These are phyloP conservation scores for Sinodicranocentrus sp. DNA, from an alignment of 2,888 invertebrate genomes.

Conservation along the genomic window DNA sequence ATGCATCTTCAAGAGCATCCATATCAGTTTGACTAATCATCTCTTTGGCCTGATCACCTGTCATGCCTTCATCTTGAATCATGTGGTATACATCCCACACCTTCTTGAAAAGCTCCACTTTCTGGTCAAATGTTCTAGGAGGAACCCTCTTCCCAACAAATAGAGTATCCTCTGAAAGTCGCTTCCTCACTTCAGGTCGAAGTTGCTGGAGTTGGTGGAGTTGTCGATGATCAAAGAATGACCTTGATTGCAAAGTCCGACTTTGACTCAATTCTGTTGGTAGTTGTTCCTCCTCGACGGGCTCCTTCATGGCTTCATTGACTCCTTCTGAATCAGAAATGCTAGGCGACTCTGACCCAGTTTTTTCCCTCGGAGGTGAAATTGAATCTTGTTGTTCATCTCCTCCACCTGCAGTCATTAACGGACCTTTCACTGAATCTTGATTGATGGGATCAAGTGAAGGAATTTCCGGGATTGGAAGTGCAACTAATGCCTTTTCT, in stretches of 20 bases:
- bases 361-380: background rate
- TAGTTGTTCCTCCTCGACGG: conserved; percentile 10
- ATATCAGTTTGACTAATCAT: conserved; percentile 34
- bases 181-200: conserved; percentile 29
- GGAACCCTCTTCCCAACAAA: conserved; percentile 51
- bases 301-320: background rate
- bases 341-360: background rate
- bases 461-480: no score
- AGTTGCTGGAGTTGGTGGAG: conserved; percentile 42
- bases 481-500: no score
- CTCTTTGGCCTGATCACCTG: conserved; percentile 42
- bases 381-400: no score
- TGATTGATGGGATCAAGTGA: no score
- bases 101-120: conserved; percentile 60
- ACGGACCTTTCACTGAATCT: no score
- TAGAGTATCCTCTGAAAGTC: conserved; percentile 54
- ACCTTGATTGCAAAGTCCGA: background rate
- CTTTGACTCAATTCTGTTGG: background rate
- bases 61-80: conserved; percentile 57
- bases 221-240: background rate
- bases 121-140: conserved; percentile 48
- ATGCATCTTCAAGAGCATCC: conserved; percentile 57
- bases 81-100: conserved; percentile 59
- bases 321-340: conserved; percentile 1
- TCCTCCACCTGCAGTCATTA: no score